These are phyloP conservation scores for Sorex maritimensis DNA, from an alignment of 2,797 vertebrate genomes.

Conservation along the genomic window DNA sequence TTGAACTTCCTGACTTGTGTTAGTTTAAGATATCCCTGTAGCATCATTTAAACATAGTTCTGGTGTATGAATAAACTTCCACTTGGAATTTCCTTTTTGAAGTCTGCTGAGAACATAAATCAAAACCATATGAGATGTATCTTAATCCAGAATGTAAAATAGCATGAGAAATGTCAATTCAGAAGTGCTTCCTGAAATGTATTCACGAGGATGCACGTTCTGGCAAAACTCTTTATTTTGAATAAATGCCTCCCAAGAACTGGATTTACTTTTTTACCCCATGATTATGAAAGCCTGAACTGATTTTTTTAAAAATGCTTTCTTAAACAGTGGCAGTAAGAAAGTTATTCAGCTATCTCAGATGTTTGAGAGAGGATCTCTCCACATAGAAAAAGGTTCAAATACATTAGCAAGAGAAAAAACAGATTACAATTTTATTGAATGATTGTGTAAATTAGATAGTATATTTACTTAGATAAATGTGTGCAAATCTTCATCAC, in stretches of 20 bases:
- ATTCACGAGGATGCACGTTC: slow-evolving; percentile 66
- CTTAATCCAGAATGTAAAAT: slow-evolving; percentile 85
- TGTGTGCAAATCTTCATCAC: background rate
- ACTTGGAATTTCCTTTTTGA: slow-evolving; percentile 89
- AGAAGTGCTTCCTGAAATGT: slow-evolving; percentile 81
- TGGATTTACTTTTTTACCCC: slow-evolving; percentile 59
- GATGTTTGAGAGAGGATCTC: slow-evolving; percentile 55
- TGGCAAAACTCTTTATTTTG: slow-evolving; percentile 73
- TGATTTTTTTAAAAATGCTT: slow-evolving; percentile 74
- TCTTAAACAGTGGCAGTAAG: slow-evolving; percentile 51
- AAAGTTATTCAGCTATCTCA: slow-evolving; percentile 38
- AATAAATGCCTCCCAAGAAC: slow-evolving; percentile 75
- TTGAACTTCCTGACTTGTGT: slow-evolving; percentile 74
- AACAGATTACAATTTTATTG: slow-evolving; percentile 1
- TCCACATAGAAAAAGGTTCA: background rate
- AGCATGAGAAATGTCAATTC: slow-evolving; percentile 85
- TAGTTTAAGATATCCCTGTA: slow-evolving; percentile 78
- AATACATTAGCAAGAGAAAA: slow-evolving; percentile 38
- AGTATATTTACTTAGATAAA: background rate
- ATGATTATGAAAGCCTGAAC: slow-evolving; percentile 48
- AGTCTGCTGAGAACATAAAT: slow-evolving; percentile 88
- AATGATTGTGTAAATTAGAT: slow-evolving; percentile 18
- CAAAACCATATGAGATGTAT: slow-evolving; percentile 87
- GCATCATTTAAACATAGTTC: slow-evolving; percentile 81
- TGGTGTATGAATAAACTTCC: slow-evolving; percentile 84